phyloP scores from a whole-genome alignment of 2,797 vertebrate species.

The Typhlichthys eigenmanni region DNA sequence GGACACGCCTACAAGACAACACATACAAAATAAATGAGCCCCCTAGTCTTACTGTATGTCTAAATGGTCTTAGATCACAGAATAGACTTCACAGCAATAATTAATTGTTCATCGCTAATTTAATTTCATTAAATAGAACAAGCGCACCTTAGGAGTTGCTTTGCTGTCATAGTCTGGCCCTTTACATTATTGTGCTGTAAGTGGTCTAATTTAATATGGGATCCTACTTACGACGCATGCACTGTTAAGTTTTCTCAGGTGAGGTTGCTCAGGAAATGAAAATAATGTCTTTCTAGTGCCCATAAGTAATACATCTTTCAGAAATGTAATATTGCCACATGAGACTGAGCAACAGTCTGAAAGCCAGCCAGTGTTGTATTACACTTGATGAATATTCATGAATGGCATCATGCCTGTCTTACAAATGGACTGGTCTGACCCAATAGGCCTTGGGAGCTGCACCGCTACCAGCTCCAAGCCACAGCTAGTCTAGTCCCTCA shows the following conservation, averaged over 20 bases:
- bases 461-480: conserved; percentile 25
- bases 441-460: conserved; percentile 21
- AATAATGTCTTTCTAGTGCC: conserved; percentile 47
- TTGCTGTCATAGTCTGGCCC: conserved; percentile 7
- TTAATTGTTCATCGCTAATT: conserved; percentile 12
- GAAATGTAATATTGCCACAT: conserved; percentile 73
- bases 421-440: conserved; percentile 45
- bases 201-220: conserved; percentile 37
- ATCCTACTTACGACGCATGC: not conserved
- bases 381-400: conserved; percentile 76
- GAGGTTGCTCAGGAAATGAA: conserved; percentile 74
- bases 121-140: conserved; percentile 25
- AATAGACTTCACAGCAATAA: not conserved
- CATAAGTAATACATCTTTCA: conserved; percentile 76
- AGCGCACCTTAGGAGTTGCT: conserved; percentile 8
- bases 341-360: conserved; percentile 71
- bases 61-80: conserved; percentile 4
- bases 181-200: conserved; percentile 39
- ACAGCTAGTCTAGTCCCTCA: conserved; percentile 20
- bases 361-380: conserved; percentile 71
- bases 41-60: not conserved
- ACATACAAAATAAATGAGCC: no score
- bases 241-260: conserved; percentile 38
- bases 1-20: no score
- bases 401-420: conserved; percentile 38